Evolutionary conservation across 37 sponge, comb jelly and placozoan species (phyloP), one percentile per base, ranked within the genome.

Genomic region (Oscarella lobularis): DNA sequence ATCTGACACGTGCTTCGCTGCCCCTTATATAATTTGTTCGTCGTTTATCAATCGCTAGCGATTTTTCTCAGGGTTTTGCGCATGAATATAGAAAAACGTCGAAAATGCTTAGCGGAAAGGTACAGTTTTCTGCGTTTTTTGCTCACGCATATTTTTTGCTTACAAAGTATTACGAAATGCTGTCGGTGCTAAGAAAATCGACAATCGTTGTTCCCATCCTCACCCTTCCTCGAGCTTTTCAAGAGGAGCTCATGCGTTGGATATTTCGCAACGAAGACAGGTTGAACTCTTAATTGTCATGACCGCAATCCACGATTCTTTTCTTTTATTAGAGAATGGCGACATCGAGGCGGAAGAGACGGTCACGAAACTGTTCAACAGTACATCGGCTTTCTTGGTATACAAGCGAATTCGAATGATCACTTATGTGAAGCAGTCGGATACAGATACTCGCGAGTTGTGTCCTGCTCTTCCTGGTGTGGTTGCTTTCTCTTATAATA

Each of bases 211-310:
- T 66, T 66, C 14, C 9, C 27, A 66, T 76, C 6, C 66, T 33
- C 3, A 35, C 41, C 1, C 81, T 89, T 1, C 84, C 87, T 3
- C 66, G 54, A 1, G 35, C 87, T 32, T 32, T 81, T 1, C 87
- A 86, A 38, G 87, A 84, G 33, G 87, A 90, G 40, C 34, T 90
- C 55, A 86, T 90, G 76, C 91, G 84, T 80, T 90, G 87, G 87
- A 39, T 90, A 31, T 90, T 86, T 67, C 41, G 67, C 30, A 90
- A 90, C 73, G 91, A 90, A 39, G 91, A 90, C 80, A 86, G 91
- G 91, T 89, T 41, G 31, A 67, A 20, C 20, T 48, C 14, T 48
- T 48, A 20, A 48, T 9, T 48, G 60, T 20, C 9, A 27, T 9
- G 20, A 20, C 20, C 20, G 60, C 60, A 48, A 20, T 20, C 20